Evolutionary conservation across 2,888 invertebrate species (phyloP), one percentile per base, ranked within the genome.

Genomic region (Megalurothrips usitatus): DNA sequence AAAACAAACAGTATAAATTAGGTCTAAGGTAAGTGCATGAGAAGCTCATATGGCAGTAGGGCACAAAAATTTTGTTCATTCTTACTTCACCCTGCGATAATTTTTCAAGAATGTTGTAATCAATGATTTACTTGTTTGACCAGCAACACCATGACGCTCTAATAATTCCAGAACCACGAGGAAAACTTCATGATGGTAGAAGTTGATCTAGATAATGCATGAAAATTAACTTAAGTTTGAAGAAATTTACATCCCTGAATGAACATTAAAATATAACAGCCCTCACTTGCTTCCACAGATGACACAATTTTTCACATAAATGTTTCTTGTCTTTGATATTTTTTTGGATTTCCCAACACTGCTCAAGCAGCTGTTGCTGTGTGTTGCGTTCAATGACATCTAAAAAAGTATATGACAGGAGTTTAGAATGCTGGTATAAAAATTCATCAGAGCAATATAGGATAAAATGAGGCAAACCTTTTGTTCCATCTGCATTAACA

Each of bases 101-200:
- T 68, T 68, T 23, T 68, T 68, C 23, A 68, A 23, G 23, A 68
- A 68, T 23, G 68, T 68, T 68, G 68, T 23, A 23, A 23, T 23
- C 11, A 68, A 23, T 10, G 9, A 11, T 23, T 68, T 68, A 11
- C 23, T 23, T 23, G 68, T 68, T 23, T 68, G 68, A 6, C 23
- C 23, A 23, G n/a, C 23, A 23, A 68, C 68, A 68, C 68, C 68
- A 23, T 68, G 68, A 4, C 68, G 68, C 23, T 68, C 68, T 23
- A 68, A 68, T 23, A 68, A n/a, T 11, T 68, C 68, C 8, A 68
- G 11, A 68, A 68, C 23, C 23, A 68, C 68, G 23, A 68, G 23
- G 23, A 68, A 68, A 9, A 68, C 68, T 23, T 68, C 68, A 68
- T 68, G 68, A 68, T 68, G 68, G 4, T 68, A 68, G 68, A 68